These are phyloP conservation scores for Gymnarchus niloticus DNA, from an alignment of 2,113 vertebrate genomes.

Conservation along the genomic window DNA sequence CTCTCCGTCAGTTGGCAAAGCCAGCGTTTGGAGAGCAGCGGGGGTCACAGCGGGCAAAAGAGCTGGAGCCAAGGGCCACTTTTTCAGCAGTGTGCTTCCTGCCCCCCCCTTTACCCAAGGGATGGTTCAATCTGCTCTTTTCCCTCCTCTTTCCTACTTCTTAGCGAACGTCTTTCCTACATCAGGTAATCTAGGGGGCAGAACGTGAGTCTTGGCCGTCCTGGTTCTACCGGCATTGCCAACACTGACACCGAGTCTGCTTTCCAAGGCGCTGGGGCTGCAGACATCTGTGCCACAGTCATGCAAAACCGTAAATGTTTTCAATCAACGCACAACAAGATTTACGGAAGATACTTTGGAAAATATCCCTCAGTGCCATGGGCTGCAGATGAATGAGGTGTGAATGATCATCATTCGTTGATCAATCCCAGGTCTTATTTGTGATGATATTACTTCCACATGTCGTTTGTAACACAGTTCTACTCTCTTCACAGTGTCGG, in stretches of 20 bases:
- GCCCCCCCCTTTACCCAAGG: neutral
- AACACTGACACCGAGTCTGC: neutral
- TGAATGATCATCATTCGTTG: neutral
- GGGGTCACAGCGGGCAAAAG: neutral
- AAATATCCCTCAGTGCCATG: neutral
- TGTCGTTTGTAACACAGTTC: neutral
- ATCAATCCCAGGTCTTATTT: neutral
- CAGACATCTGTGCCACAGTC: neutral
- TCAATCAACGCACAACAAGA: neutral
- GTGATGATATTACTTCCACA: neutral
- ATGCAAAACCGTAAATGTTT: constrained; percentile 4
- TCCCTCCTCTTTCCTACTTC: neutral
- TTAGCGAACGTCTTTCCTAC: too few species aligned
- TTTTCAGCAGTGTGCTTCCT: neutral
- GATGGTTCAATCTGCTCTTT: neutral
- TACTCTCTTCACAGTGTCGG: neutral
- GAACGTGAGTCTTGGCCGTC: too few species aligned
- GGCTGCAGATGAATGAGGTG: neutral
- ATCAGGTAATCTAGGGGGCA: too few species aligned
- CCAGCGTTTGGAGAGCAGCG: neutral
- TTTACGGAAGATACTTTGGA: neutral
- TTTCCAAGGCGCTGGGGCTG: neutral
- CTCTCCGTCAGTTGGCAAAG: neutral
- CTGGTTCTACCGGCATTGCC: too few species aligned
- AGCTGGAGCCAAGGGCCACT: neutral